Evolutionary conservation across 2,113 vertebrate species (phyloP).

Genomic region (Tonatia bakeri): DNA sequence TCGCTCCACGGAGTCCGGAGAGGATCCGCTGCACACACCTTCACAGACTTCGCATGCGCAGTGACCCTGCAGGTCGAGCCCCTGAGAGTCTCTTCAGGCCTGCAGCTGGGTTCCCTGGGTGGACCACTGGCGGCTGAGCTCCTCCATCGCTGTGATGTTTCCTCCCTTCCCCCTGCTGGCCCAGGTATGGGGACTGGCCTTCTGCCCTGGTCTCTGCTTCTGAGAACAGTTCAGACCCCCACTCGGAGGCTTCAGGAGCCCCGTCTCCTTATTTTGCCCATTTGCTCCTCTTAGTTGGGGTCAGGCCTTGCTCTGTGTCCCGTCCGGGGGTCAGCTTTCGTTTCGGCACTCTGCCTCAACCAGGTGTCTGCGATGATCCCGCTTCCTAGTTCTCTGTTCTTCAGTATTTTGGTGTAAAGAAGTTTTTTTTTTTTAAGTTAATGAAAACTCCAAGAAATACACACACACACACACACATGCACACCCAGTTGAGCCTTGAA

Average conservation of each 20-base stretch:
- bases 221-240: not conserved
- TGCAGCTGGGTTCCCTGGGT: not conserved
- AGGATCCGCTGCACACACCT: not conserved
- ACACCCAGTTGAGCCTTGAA: not conserved
- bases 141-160: not conserved
- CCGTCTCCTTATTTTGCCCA: not conserved
- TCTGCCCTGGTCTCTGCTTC: not conserved
- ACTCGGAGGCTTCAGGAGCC: not conserved
- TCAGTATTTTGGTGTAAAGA: not conserved
- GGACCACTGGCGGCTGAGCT: not conserved
- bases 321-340: not conserved
- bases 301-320: not conserved
- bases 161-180: not conserved
- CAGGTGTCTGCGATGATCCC: not conserved
- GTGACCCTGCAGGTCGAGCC: not conserved
- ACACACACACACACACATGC: no score
- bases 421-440: no score
- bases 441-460: no score
- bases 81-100: not conserved
- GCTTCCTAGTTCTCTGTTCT: not conserved
- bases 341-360: not conserved
- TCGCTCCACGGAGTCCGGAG: not conserved
- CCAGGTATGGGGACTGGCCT: not conserved
- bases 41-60: fast-evolving
- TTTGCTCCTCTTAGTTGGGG: not conserved